phyloP scores from a whole-genome alignment of 1,140 invertebrate species.

The Trichogramma pretiosum region DNA sequence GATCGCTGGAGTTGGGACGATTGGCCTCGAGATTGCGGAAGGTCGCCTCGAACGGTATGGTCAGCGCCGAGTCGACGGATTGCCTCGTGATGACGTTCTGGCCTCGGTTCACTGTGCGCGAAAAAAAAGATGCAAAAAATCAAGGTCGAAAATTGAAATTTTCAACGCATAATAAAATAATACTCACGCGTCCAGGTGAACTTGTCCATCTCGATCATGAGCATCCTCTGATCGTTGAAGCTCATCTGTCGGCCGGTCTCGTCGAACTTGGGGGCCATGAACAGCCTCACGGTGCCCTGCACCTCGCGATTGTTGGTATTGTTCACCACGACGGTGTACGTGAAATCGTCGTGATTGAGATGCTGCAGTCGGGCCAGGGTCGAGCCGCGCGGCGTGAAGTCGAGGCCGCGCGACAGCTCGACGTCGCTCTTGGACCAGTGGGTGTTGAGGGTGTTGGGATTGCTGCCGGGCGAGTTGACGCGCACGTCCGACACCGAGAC shows the following conservation, averaged over 20 bases:
- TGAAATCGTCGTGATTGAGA: conserved; percentile 63
- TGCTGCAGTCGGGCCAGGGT: conserved; percentile 65
- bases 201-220: conserved; percentile 73
- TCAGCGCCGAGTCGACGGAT: conserved; percentile 54
- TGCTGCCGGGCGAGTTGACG: conserved; percentile 33
- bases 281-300: conserved; percentile 67
- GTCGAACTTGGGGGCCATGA: conserved; percentile 61
- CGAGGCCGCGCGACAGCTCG: conserved; percentile 64
- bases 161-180: too few species aligned
- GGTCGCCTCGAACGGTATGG: conserved; percentile 55
- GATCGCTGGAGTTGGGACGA: conserved; percentile 29
- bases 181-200: conserved; percentile 3
- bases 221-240: conserved; percentile 55
- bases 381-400: conserved; percentile 62
- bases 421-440: conserved; percentile 69
- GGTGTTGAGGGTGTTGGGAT: conserved; percentile 36
- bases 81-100: conserved; percentile 47
- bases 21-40: conserved; percentile 50
- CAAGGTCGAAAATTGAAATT: too few species aligned
- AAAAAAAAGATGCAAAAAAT: background rate
- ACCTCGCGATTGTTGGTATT: conserved; percentile 49
- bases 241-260: conserved; percentile 55
- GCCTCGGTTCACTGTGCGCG: conserved; percentile 46
- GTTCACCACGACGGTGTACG: conserved; percentile 52
- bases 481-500: conserved; percentile 50